Evolutionary conservation across 2,113 vertebrate species (phyloP), one percentile per base, ranked within the genome.

Genomic region (Herpailurus yagouaroundi): DNA sequence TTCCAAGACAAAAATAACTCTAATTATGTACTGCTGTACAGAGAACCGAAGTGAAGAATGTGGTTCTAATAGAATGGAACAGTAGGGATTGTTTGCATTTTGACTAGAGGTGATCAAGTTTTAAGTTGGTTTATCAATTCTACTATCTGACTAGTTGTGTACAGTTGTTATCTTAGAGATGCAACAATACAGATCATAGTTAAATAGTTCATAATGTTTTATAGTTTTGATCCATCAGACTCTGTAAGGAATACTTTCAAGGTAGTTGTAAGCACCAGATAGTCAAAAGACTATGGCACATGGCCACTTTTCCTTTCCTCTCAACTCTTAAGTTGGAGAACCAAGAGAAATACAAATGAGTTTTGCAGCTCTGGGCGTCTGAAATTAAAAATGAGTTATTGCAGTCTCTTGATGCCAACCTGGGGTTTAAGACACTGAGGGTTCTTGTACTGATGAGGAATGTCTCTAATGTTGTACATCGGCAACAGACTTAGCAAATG

Each of bases 1-100:
- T 97, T 94, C 52, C 68, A 93, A 84, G 27, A 87, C 18, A 80
- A 92, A 76, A 68, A 52, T 69, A 91, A 73, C 52, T 89, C 93
- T 89, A 95, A 87, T 45, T 45, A 92, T 5, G 60, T 23, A 41
- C 55, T 69, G 19, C 33, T 84, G 19, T 89, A 38, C 45, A 63
- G 31, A 93, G 71, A 50, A 91, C 41, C 82, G 79, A 79, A 92
- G 55, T 57, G 63, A 95, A 55, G 36, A 89, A 89, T 57, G 15
- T 77, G 64, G 45, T 79, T 89, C 85, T 86, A 73, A 96, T 5
- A 86, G 5, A 79, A 79, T 11, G 16, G 29, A 33, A 82, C 84
- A 91, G 36, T 69, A 55, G 45, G 6, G 50, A 57, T 16, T 73
- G 31, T 79, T 91, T 68, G 29, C 41, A 89, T 89, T 87, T 89